Conservation (phyloP, 1,140 invertebrate species). For the Drosophila sucinea region DNA sequence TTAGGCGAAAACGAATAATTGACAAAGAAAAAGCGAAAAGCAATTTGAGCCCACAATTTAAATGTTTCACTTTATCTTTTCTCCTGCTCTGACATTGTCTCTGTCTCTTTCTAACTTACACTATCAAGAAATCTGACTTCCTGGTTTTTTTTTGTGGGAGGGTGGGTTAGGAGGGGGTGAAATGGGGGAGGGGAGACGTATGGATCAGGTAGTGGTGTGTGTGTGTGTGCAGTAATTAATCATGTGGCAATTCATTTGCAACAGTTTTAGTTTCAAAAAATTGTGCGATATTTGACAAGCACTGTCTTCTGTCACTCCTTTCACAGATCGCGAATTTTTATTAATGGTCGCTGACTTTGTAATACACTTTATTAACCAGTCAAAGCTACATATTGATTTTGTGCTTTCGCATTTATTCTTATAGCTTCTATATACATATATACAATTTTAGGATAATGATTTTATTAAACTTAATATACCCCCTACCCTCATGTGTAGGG, state of each 20-base stretch:
- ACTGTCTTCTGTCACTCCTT: not conserved
- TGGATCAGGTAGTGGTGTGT: not conserved
- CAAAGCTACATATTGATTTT: no score
- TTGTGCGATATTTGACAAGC: not conserved
- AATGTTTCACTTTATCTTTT: conserved; percentile 38
- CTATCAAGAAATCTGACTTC: conserved; percentile 15
- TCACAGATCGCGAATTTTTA: not conserved
- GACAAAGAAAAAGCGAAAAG: not conserved
- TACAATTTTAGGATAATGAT: no score
- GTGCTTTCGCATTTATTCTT: no score
- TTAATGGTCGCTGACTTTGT: no score
- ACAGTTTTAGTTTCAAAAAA: not conserved
- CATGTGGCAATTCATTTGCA: not conserved
- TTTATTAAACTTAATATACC: no score
- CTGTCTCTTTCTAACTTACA: conserved; percentile 23
- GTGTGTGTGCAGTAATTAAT: not conserved
- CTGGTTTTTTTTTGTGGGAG: conserved; percentile 38
- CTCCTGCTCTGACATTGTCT: conserved; percentile 4
- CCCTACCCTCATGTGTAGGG: not conserved
- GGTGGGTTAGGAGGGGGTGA: not conserved
- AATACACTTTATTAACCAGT: no score
- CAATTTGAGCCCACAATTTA: not conserved
- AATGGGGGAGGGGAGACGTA: not conserved
- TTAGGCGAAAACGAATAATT: no score
- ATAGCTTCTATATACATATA: no score